Evolutionary conservation across 2,888 invertebrate genomes (phyloP).

Genomic region (Acanthococcus lagerstroemiae): DNA sequence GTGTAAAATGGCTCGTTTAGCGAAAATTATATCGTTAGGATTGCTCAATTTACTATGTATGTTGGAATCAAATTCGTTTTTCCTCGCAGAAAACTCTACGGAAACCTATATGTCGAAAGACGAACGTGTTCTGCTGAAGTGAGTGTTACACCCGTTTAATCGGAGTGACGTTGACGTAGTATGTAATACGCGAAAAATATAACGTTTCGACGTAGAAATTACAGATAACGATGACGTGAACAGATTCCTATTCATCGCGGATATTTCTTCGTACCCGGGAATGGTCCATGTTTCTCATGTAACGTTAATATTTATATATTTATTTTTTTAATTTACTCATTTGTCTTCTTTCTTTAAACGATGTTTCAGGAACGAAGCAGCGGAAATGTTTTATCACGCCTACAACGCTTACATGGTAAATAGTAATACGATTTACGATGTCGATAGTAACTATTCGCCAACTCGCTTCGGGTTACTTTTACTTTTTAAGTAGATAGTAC

Average conservation of each 20-base stretch:
- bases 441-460: too few species aligned
- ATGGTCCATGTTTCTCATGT: too few species aligned
- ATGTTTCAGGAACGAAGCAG: conserved; percentile 60
- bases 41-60: background rate
- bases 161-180: background rate
- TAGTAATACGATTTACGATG: too few species aligned
- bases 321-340: background rate
- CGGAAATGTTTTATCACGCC: conserved; percentile 95
- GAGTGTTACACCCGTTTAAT: background rate
- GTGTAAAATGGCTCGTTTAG: background rate
- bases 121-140: conserved; percentile 12
- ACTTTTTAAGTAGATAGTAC: too few species aligned
- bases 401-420: conserved; percentile 82
- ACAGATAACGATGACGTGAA: too few species aligned
- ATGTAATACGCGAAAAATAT: too few species aligned
- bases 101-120: conserved; percentile 24
- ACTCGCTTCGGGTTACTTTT: too few species aligned
- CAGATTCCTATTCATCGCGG: too few species aligned
- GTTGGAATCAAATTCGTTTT: background rate
- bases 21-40: background rate
- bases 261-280: too few species aligned
- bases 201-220: too few species aligned
- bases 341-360: conserved; percentile 18
- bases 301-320: background rate
- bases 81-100: conserved; percentile 12